Percentiles rank a stretch among this genome's conserved stretches.
These are phyloP conservation scores for Cydia fagiglandana DNA, from an alignment of 1,140 invertebrate genomes.

Conservation along the genomic window DNA sequence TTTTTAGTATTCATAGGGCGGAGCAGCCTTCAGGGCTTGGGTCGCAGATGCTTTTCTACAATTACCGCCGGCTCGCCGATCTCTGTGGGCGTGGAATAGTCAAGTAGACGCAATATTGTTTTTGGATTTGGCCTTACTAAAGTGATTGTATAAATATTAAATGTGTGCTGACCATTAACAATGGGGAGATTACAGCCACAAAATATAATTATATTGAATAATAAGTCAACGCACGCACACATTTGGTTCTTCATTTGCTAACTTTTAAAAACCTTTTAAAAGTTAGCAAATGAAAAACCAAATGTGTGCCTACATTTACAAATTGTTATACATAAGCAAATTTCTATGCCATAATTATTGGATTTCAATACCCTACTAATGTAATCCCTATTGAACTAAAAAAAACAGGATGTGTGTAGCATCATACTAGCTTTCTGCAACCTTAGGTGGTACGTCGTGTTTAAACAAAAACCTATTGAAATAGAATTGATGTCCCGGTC, in stretches of 20 bases:
- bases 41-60: slow-evolving; percentile 20
- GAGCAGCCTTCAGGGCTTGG: slow-evolving; percentile 8
- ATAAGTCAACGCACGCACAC: too few relatives aligned
- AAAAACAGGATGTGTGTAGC: too few relatives aligned
- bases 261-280: too few relatives aligned
- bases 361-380: too few relatives aligned
- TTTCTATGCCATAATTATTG: too few relatives aligned
- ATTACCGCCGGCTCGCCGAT: slow-evolving; percentile 6
- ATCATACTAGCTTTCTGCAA: not conserved
- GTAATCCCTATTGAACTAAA: too few relatives aligned
- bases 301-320: too few relatives aligned
- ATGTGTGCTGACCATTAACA: not conserved
- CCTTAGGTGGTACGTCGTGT: not conserved
- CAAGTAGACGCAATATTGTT: slow-evolving; percentile 4
- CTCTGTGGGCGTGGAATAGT: not conserved
- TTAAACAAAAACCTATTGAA: slow-evolving; percentile 33
- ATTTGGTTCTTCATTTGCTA: too few relatives aligned
- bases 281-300: too few relatives aligned
- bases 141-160: not conserved
- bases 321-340: too few relatives aligned
- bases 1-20: slow-evolving; percentile 8
- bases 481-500: slow-evolving; percentile 37
- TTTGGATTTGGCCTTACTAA: not conserved
- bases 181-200: too few relatives aligned
- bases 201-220: too few relatives aligned